Conservation (phyloP, 2,113 vertebrate genomes). For the Lamprotornis superbus region DNA sequence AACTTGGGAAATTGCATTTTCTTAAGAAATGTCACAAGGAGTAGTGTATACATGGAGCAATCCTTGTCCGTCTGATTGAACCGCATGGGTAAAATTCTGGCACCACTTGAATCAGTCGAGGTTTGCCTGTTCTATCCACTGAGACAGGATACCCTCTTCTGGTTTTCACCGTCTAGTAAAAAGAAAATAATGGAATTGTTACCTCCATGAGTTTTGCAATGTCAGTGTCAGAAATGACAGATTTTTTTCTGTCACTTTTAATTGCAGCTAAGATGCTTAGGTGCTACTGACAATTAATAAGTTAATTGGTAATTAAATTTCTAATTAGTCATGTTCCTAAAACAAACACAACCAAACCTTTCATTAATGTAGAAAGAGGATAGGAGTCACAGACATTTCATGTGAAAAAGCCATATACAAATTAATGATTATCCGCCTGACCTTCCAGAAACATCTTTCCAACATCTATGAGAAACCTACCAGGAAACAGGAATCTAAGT, state of each 20-base stretch:
- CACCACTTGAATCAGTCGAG: neutral
- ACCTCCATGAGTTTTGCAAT: neutral
- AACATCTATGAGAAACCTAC: neutral
- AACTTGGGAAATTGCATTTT: neutral
- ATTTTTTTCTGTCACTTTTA: neutral
- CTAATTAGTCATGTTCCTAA: neutral
- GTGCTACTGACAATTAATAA: neutral
- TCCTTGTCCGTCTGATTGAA: neutral
- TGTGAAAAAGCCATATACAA: neutral
- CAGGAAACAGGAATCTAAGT: constrained; percentile 7
- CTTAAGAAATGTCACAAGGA: neutral
- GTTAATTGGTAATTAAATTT: neutral
- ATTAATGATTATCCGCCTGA: neutral
- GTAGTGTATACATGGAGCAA: neutral
- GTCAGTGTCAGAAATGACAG: neutral
- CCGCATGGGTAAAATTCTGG: neutral
- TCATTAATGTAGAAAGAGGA: neutral
- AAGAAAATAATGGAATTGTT: neutral
- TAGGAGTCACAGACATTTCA: neutral
- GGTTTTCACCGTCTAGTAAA: neutral
- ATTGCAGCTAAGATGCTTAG: neutral
- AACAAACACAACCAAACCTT: neutral
- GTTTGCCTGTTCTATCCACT: neutral
- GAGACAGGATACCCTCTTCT: neutral
- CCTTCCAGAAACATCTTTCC: neutral